Conservation (phyloP, 2,113 vertebrate genomes). For the Ictidomys tridecemlineatus region DNA sequence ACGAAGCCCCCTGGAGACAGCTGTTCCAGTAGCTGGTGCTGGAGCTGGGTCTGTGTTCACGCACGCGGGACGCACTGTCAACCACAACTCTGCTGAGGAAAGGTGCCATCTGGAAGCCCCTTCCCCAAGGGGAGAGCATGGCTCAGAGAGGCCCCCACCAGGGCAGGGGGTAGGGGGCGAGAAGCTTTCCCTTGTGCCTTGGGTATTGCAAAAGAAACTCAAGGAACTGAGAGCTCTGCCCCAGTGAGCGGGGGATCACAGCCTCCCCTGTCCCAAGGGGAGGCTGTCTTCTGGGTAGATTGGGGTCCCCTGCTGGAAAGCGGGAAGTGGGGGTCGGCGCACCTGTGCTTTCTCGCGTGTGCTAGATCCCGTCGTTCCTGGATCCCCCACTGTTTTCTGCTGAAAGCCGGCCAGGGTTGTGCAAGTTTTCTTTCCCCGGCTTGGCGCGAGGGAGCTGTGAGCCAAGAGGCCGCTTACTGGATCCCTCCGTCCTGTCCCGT, state of each 20-base stretch:
- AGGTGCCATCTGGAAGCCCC: background rate
- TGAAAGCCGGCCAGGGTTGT: fast-evolving
- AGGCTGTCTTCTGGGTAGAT: fast-evolving
- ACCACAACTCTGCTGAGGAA: background rate
- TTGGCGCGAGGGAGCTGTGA: background rate
- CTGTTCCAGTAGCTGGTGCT: background rate
- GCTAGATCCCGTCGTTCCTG: background rate
- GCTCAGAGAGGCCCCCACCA: background rate
- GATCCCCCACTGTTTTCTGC: background rate
- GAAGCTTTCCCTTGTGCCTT: background rate
- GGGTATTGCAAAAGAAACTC: background rate
- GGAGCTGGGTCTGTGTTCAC: too few relatives aligned
- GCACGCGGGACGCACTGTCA: background rate
- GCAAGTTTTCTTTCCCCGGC: background rate
- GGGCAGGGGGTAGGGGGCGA: background rate
- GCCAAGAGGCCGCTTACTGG: background rate
- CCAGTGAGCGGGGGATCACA: fast-evolving
- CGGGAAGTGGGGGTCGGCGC: fast-evolving
- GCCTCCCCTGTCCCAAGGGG: fast-evolving
- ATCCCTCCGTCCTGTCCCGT: background rate
- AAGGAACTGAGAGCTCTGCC: background rate
- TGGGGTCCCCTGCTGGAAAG: background rate
- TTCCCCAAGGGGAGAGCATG: background rate
- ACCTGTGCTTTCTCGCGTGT: fast-evolving
- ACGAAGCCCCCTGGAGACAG: background rate